Base-by-base conservation (phyloP, 2,113 vertebrate genomes). In the Xenus cinereus region DNA sequence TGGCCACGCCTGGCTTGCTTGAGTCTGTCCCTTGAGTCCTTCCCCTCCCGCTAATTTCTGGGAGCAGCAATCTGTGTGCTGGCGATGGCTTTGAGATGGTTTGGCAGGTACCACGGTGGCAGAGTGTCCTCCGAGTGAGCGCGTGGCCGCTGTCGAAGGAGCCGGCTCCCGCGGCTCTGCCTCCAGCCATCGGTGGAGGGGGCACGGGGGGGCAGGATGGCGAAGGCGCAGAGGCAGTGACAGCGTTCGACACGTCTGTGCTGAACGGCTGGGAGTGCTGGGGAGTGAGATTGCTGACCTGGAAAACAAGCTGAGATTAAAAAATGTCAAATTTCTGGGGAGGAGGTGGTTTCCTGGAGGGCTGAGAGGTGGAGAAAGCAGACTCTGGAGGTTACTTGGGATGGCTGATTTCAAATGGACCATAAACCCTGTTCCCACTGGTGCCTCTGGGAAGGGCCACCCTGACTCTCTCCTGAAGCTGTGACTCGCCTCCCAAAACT, bases 291-390 rank as follows among this genome's bases (percentile, higher is more conserved):
- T 62, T 74, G 35, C 43, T 94, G 95, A 88, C 90, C 79, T 90
- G 77, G 89, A 95, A 97, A 96, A 95, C 63, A 80, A 78, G 87
- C 62, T 11, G 9, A 48, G 72, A 84, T 93, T 79, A 96, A 94
- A 53, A 90, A 94, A 95, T 96, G 93, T 87, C 79, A 90, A 1
- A 87, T 90, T 95, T 95, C 82, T 88, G 37, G 8, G 50, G 26
- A 66, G 66, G 84, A 84, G 60, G 87, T 28, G 39, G 56, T 78
- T 96, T 89, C 45, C 92, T 3, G 1, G 68, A 86, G 86, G 89
- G 64, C 64, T 84, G 37, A 80, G 82, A 80, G 41, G 59, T 71
- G 16, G 62, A 90, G 35, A 66, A 88, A 64, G 50, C 45, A 75
- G 51, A 30, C 51, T 90, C 30, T n/a, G 14, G 54, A 84, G n/a